Conservation (phyloP, 2,888 invertebrate genomes). For the Drosophila kanekoi region DNA sequence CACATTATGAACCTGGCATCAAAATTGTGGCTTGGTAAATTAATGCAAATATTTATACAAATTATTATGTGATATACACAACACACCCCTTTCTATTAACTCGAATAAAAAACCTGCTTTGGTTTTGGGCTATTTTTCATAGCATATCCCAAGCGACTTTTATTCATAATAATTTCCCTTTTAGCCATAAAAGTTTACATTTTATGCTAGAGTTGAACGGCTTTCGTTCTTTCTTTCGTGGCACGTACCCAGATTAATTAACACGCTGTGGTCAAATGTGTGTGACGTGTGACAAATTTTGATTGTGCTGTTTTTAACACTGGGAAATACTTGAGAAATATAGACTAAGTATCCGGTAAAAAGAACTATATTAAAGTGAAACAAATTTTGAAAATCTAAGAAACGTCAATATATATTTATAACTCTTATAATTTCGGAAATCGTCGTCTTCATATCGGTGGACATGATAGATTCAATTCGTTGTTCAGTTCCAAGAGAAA, state of each 20-base stretch:
- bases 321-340: not conserved
- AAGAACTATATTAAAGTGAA: too few relatives aligned
- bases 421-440: too few relatives aligned
- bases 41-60: constrained; percentile 74
- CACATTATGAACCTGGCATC: constrained; percentile 5
- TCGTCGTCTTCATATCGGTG: too few relatives aligned
- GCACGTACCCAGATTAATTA: not conserved
- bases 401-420: too few relatives aligned
- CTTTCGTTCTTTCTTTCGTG: not conserved
- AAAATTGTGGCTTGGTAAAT: constrained; percentile 42
- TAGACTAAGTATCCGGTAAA: too few relatives aligned
- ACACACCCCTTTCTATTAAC: not conserved
- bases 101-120: constrained; percentile 18
- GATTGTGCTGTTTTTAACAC: too few relatives aligned
- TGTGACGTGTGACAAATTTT: too few relatives aligned
- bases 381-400: too few relatives aligned
- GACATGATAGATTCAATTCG: too few relatives aligned
- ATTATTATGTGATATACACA: constrained; percentile 69
- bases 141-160: constrained; percentile 38
- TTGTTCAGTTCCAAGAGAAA: too few relatives aligned
- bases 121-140: constrained; percentile 36
- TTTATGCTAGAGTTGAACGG: constrained; percentile 21
- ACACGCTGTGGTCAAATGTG: too few relatives aligned
- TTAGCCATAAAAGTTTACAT: constrained; percentile 68
- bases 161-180: constrained; percentile 68